Conservation (phyloP, 2,797 vertebrate genomes). For the Lates japonicus region DNA sequence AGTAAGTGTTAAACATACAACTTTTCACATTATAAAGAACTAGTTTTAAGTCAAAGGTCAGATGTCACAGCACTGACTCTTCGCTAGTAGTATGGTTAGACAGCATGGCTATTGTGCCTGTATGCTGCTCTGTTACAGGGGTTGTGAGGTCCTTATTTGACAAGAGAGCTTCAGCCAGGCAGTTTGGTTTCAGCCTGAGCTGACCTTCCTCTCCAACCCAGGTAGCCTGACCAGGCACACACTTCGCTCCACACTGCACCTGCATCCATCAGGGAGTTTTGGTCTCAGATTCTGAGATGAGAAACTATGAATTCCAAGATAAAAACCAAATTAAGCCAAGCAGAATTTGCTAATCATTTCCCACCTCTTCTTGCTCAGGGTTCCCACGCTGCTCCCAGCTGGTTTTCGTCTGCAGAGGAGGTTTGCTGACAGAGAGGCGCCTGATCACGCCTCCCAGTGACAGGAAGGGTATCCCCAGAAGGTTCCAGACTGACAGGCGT, state of each 20-base stretch:
- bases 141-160: slow-evolving; percentile 79
- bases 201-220: slow-evolving; percentile 85
- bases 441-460: slow-evolving; percentile 73
- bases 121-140: slow-evolving; percentile 64
- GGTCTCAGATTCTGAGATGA: background rate
- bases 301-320: background rate
- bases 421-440: slow-evolving; percentile 64
- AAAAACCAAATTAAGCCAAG: background rate
- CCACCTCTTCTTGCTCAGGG: slow-evolving; percentile 59
- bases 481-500: slow-evolving; percentile 79
- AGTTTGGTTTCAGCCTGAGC: slow-evolving; percentile 80
- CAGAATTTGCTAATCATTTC: background rate
- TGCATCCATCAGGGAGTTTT: background rate
- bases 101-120: background rate
- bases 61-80: background rate
- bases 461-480: slow-evolving; percentile 78
- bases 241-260: background rate
- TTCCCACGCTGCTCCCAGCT: slow-evolving; percentile 82
- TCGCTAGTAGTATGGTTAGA: background rate
- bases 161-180: slow-evolving; percentile 79
- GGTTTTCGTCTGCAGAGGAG: slow-evolving; percentile 81
- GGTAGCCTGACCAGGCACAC: slow-evolving; percentile 38
- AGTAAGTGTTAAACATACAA: background rate
- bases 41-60: background rate
- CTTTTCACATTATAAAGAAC: background rate